Evolutionary conservation across 2,797 vertebrate species (phyloP).

Genomic region (Epinephelus malabaricus): DNA sequence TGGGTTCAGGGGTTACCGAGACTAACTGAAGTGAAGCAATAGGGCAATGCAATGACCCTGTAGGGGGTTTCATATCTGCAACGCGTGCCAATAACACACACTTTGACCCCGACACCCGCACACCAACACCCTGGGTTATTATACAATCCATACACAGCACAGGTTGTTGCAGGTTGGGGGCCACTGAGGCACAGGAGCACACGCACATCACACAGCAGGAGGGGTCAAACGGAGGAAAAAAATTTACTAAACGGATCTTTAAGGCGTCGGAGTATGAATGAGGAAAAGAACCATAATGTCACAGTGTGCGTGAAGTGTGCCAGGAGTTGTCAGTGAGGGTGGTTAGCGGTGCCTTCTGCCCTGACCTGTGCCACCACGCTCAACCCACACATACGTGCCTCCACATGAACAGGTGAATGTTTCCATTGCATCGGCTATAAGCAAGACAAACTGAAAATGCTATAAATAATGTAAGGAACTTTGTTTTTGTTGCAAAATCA

Average conservation of each 20-base stretch:
- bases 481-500: not conserved
- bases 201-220: constrained; percentile 53
- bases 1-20: constrained; percentile 71
- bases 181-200: constrained; percentile 17
- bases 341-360: constrained; percentile 75
- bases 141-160: constrained; percentile 58
- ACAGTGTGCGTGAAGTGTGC: constrained; percentile 58
- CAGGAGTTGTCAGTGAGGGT: constrained; percentile 60
- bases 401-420: constrained; percentile 25
- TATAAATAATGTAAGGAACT: not conserved
- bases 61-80: constrained; percentile 77
- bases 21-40: constrained; percentile 64
- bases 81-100: constrained; percentile 66
- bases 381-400: constrained; percentile 19
- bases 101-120: constrained; percentile 55
- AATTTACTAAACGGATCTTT: constrained; percentile 38
- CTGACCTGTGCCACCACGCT: constrained; percentile 61
- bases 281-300: constrained; percentile 39
- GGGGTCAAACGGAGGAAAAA: constrained; percentile 42
- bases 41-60: constrained; percentile 52
- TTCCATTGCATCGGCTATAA: not conserved
- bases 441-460: not conserved
- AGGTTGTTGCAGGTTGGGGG: constrained; percentile 62
- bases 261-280: constrained; percentile 35
- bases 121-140: constrained; percentile 47